Base-by-base conservation (phyloP, 2,888 invertebrate genomes). In the Chloromyia formosa region DNA sequence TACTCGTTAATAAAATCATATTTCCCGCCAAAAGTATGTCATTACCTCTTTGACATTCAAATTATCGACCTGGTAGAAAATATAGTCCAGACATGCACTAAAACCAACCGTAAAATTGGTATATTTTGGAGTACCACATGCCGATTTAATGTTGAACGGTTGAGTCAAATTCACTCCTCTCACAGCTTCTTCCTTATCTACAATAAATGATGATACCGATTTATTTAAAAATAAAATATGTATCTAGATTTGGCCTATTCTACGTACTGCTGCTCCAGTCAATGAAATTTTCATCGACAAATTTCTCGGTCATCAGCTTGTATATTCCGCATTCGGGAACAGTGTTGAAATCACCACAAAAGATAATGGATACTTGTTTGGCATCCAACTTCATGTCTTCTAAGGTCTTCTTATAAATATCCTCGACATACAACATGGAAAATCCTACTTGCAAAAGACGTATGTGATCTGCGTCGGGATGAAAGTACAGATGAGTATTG, bases 261-360 rank as follows among this genome's bases (percentile, higher is more conserved):
- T 16, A 40, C 91, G 88, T 88, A 94, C 94, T 92, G 78, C 92
- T 93, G 77, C 85, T 88, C 93, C 95, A 96, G 82, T 95, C 95
- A 18, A 88, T 84, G 78, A 90, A 89, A 79, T 90, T 86, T 73
- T 87, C 87, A 45, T 89, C 88, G 4, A 95, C 89, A 77, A 83
- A 81, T 74, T 92, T 92, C 54, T 90, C 88, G 0, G 92, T 93
- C 84, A 94, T 90, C 72, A 95, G 86, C 81, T 92, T 89, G 84
- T 91, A 94, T 80, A 96, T 90, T 0, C 94, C 95, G 83, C 92
- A 92, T 71, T 91, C 90, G 0, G 96, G 96, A 1, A 90, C 89
- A 83, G 94, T 95, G 83, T 98, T 98, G 81, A 97, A 96, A 84
- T 98, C 98, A 0, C 98, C 98, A 85, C 95, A 94, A 79, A 96